These are phyloP conservation scores for Lasioglossum oenotherae DNA, from an alignment of 2,888 invertebrate genomes.

Conservation along the genomic window DNA sequence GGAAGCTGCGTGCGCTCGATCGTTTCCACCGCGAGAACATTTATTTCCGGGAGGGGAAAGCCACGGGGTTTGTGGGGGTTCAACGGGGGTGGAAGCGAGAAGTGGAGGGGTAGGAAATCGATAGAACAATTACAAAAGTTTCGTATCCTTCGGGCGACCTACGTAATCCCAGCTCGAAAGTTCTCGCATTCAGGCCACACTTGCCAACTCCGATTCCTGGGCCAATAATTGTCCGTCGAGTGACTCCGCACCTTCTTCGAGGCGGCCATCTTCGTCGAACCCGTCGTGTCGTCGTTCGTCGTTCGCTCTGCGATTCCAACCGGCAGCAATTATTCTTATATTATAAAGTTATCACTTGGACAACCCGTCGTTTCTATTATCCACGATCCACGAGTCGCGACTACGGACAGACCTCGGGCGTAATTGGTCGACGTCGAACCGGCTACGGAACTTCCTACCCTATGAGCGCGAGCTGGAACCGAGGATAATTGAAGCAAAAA, in stretches of 20 bases:
- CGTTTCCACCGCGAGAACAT: slow-evolving; percentile 51
- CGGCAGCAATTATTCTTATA: slow-evolving; percentile 12
- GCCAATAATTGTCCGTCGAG: slow-evolving; percentile 29
- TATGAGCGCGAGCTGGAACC: not conserved
- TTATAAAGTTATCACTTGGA: not conserved
- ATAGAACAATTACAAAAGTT: slow-evolving; percentile 79
- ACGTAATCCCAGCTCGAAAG: slow-evolving; percentile 35
- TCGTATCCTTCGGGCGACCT: slow-evolving; percentile 49
- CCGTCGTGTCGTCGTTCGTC: not conserved
- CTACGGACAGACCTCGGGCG: not conserved
- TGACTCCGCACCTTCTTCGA: slow-evolving; percentile 1
- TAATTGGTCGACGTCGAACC: slow-evolving; percentile 41
- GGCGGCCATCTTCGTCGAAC: not conserved
- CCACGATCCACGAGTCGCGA: slow-evolving; percentile 17
- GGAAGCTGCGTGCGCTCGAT: slow-evolving; percentile 57
- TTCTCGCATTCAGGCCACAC: slow-evolving; percentile 13
- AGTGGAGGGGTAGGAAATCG: slow-evolving; percentile 50
- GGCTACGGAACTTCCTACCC: slow-evolving; percentile 37
- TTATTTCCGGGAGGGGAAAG: slow-evolving; percentile 56
- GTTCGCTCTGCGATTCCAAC: not conserved
- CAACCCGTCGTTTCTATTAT: slow-evolving; percentile 13
- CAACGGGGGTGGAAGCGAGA: not conserved
- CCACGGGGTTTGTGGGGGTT: not conserved
- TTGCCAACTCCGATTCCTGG: slow-evolving; percentile 22
- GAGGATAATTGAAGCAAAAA: slow-evolving; percentile 14